A percentile compares a stretch with the other conserved stretches of the same genome.
phyloP scores from a whole-genome alignment of 2,888 invertebrate genomes.

The Nymphalis c-album region DNA sequence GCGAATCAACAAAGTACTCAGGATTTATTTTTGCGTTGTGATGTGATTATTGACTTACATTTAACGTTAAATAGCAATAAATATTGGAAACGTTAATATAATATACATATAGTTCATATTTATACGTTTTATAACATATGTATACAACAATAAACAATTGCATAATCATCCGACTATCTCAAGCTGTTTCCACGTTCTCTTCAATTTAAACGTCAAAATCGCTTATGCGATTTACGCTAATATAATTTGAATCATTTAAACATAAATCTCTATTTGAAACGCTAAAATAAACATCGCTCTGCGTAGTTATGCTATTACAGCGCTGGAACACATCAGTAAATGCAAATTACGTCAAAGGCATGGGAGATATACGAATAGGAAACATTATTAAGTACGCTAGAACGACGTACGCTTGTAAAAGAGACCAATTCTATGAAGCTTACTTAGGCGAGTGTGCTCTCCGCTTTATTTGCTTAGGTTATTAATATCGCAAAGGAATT shows the following conservation, averaged over 20 bases:
- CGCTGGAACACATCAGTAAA: conserved; percentile 49
- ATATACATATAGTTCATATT: background rate
- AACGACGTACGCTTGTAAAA: conserved; percentile 45
- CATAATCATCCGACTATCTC: background rate
- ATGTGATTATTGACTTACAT: background rate
- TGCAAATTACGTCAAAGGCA: conserved; percentile 58
- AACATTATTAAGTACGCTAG: conserved; percentile 46
- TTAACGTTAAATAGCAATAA: too few relatives aligned
- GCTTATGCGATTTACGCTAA: conserved; percentile 9
- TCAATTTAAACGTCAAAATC: conserved; percentile 8
- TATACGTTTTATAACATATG: too few relatives aligned
- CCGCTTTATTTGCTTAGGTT: conserved; percentile 32
- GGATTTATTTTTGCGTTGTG: background rate
- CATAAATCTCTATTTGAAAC: conserved; percentile 28
- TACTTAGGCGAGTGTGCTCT: conserved; percentile 15
- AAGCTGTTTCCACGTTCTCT: conserved; percentile 1
- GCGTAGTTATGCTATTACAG: conserved; percentile 37
- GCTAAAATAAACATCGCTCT: conserved; percentile 20
- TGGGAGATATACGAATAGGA: conserved; percentile 41
- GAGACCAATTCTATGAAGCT: conserved; percentile 37
- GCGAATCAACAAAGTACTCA: conserved; percentile 6
- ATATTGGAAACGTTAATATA: too few relatives aligned
- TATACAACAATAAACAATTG: background rate
- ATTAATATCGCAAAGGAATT: conserved; percentile 35
- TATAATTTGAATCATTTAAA: conserved; percentile 28